phyloP scores from a whole-genome alignment of 2,797 vertebrate species.

The Pseudomugil tenellus region DNA sequence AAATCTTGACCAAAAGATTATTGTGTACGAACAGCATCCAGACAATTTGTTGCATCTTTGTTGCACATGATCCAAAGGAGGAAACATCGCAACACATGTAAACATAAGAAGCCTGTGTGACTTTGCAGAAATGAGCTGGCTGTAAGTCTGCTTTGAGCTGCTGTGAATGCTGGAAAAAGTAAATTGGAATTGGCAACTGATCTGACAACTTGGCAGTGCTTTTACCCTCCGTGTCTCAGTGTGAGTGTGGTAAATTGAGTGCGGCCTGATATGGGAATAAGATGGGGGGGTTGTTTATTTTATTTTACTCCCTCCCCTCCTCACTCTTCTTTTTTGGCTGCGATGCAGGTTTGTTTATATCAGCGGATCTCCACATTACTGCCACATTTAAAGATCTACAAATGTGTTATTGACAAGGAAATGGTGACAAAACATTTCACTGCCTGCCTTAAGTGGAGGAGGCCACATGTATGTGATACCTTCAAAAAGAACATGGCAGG shows the following conservation, averaged over 20 bases:
- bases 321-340: conserved; percentile 15
- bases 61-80: conserved; percentile 43
- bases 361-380: conserved; percentile 38
- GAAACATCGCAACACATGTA: conserved; percentile 49
- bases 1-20: conserved; percentile 1
- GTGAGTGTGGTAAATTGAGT: conserved; percentile 47
- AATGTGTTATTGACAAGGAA: conserved; percentile 31
- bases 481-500: conserved; percentile 44
- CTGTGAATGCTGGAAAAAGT: conserved; percentile 65
- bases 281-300: conserved; percentile 56
- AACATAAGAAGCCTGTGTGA: conserved; percentile 59
- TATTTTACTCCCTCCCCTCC: not conserved
- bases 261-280: conserved; percentile 53
- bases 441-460: not conserved
- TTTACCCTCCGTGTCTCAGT: conserved; percentile 49
- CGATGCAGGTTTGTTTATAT: conserved; percentile 34
- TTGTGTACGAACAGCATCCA: conserved; percentile 4
- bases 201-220: conserved; percentile 70
- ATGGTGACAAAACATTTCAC: conserved; percentile 15
- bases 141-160: conserved; percentile 54
- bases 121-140: conserved; percentile 60
- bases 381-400: conserved; percentile 17
- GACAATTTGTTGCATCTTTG: conserved; percentile 24
- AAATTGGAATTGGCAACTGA: conserved; percentile 69
- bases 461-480: not conserved